Percentiles rank a stretch among this genome's conserved stretches.
These are phyloP conservation scores for Sarcophaga peregrina DNA, from an alignment of 1,140 invertebrate species.

Conservation along the genomic window DNA sequence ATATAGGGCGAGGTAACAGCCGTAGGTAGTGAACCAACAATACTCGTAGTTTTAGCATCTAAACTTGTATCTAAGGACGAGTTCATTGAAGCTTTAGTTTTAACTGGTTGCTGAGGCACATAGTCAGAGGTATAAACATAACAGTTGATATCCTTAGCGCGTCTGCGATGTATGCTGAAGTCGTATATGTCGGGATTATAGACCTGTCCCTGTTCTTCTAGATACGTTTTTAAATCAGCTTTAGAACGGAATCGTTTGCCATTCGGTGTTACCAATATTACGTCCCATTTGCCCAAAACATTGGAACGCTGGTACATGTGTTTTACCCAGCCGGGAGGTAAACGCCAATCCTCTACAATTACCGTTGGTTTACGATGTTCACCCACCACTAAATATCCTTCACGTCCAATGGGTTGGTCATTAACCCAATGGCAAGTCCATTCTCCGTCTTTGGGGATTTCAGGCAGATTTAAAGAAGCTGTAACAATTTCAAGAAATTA, in stretches of 20 bases:
- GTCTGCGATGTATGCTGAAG: constrained; percentile 72
- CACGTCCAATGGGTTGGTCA: constrained; percentile 72
- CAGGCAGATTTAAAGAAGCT: constrained; percentile 56
- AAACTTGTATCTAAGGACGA: constrained; percentile 19
- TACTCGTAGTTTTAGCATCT: not conserved
- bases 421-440: constrained; percentile 74
- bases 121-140: constrained; percentile 66
- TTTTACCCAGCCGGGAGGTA: constrained; percentile 81
- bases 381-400: constrained; percentile 66
- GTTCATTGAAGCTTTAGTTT: constrained; percentile 49
- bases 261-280: constrained; percentile 76
- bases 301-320: constrained; percentile 77
- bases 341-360: constrained; percentile 76
- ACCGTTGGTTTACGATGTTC: constrained; percentile 71
- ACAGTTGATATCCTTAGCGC: constrained; percentile 70
- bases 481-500: not conserved
- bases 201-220: constrained; percentile 68
- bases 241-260: constrained; percentile 73
- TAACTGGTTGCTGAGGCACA: constrained; percentile 55
- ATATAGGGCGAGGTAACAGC: constrained; percentile 52
- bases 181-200: constrained; percentile 72
- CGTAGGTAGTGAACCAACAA: not conserved
- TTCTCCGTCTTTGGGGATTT: constrained; percentile 67
- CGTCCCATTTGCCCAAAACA: constrained; percentile 84
- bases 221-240: constrained; percentile 71